A percentile compares a stretch with the other conserved stretches of the same genome.
Evolutionary conservation across 2,888 invertebrate genomes (phyloP).

Genomic region (Lasius fuliginosus): DNA sequence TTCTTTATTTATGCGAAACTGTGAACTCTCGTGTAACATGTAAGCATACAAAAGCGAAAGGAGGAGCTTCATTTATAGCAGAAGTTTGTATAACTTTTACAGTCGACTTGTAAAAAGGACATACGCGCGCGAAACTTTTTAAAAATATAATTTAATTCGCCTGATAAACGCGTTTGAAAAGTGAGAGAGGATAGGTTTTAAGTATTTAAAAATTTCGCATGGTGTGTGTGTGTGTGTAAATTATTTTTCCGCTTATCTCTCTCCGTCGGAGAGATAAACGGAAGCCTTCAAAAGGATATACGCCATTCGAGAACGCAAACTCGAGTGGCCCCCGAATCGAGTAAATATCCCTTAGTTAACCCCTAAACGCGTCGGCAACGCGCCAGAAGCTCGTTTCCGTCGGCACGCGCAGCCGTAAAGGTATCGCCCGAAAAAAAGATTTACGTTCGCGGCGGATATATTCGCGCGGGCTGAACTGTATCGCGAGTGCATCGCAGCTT

Average conservation of each 20-base stretch:
- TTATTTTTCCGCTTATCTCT: not conserved
- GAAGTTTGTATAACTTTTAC: constrained; percentile 36
- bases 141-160: constrained; percentile 25
- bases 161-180: constrained; percentile 4
- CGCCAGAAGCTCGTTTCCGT: constrained; percentile 34
- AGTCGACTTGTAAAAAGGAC: not conserved
- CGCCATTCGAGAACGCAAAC: not conserved
- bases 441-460: constrained; percentile 32
- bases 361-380: constrained; percentile 37
- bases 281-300: not conserved
- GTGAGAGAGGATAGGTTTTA: not conserved
- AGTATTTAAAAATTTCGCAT: constrained; percentile 33
- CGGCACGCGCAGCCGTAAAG: constrained; percentile 20
- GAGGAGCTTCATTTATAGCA: constrained; percentile 17
- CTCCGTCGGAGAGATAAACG: not conserved
- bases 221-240: not conserved
- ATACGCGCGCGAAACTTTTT: not conserved
- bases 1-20: not conserved
- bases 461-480: constrained; percentile 46
- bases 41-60: constrained; percentile 1
- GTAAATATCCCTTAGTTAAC: constrained; percentile 42
- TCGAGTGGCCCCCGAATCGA: constrained; percentile 17
- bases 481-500: constrained; percentile 41
- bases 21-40: constrained; percentile 18
- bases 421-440: constrained; percentile 88